Conservation (phyloP, 2,888 invertebrate species). For the Amphiduros pacificus region DNA sequence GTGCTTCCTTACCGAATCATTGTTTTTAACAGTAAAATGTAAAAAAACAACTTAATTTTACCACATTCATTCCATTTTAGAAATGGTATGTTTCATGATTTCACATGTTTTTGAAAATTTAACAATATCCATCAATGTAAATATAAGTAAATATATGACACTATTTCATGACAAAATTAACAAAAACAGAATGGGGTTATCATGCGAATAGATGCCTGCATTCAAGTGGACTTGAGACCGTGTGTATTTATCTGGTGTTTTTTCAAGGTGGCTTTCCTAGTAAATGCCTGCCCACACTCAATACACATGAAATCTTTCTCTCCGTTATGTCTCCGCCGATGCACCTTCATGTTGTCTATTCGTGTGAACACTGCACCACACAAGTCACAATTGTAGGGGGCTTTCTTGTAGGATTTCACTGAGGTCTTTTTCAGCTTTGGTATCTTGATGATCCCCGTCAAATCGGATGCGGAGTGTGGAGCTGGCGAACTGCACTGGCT, state of each 20-base stretch:
- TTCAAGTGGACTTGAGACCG: background rate
- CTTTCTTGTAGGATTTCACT: too few relatives aligned
- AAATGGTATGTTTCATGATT: background rate
- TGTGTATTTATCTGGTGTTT: background rate
- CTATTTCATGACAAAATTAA: background rate
- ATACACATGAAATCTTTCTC: background rate
- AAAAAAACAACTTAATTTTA: background rate
- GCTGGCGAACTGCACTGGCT: too few relatives aligned
- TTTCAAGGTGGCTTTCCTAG: background rate
- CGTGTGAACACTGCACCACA: background rate
- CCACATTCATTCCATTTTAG: background rate
- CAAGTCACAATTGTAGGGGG: background rate
- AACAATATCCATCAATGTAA: too few relatives aligned
- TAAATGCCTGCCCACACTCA: background rate
- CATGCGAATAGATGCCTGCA: background rate
- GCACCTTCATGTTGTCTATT: background rate
- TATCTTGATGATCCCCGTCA: too few relatives aligned
- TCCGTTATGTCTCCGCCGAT: background rate
- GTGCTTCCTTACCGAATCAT: too few relatives aligned
- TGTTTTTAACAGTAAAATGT: too few relatives aligned
- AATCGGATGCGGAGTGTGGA: too few relatives aligned
- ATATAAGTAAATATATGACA: too few relatives aligned
- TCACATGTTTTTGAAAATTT: background rate
- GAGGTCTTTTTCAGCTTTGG: too few relatives aligned
- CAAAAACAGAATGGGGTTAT: background rate